phyloP scores from a whole-genome alignment of 1,140 invertebrate genomes.

The Tribolium castaneum region DNA sequence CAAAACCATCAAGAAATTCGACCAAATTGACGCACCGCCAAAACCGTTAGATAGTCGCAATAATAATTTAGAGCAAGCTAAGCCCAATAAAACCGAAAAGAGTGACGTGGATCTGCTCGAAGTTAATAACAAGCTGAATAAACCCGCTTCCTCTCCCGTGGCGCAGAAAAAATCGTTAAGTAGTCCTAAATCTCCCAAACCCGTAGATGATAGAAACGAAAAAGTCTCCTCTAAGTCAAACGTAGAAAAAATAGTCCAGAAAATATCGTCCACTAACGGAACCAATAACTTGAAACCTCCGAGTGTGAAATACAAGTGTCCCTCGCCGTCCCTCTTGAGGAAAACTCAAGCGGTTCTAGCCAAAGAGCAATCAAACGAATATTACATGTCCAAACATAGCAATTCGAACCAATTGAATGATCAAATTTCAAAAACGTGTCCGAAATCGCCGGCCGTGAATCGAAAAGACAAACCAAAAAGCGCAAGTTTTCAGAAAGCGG shows the following conservation, averaged over 20 bases:
- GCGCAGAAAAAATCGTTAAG: conserved; percentile 5
- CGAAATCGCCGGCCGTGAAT: conserved; percentile 44
- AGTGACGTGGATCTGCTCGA: not conserved
- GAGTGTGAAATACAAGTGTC: conserved; percentile 47
- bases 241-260: conserved; percentile 26
- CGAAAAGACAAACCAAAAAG: conserved; percentile 52
- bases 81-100: not conserved
- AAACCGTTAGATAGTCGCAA: conserved; percentile 5
- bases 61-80: not conserved
- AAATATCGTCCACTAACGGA: conserved; percentile 13
- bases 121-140: not conserved
- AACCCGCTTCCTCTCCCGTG: not conserved
- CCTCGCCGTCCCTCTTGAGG: conserved; percentile 54
- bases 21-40: conserved; percentile 41
- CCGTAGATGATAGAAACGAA: not conserved
- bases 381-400: conserved; percentile 40
- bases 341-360: conserved; percentile 56
- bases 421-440: conserved; percentile 31
- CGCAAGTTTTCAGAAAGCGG: conserved; percentile 57
- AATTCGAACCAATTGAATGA: not conserved
- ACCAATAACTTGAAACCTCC: conserved; percentile 14
- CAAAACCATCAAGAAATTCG: conserved; percentile 59
- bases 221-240: not conserved
- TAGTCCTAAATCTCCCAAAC: not conserved
- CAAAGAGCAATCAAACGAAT: conserved; percentile 53